phyloP scores from a whole-genome alignment of 2,888 invertebrate genomes.

The Metallyticus violacea region DNA sequence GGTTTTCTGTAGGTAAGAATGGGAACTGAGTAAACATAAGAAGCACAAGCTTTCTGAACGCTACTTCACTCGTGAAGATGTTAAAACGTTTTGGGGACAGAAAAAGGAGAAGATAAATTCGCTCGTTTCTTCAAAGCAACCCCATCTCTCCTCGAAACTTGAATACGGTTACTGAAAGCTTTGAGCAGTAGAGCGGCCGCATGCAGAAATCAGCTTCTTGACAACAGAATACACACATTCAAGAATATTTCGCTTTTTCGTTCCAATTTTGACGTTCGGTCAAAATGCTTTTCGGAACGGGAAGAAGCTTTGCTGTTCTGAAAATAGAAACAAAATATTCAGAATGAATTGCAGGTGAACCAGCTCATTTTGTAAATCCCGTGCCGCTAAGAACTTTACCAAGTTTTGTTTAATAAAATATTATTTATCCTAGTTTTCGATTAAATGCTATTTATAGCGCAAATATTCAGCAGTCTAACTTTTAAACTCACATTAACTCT shows the following conservation, averaged over 20 bases:
- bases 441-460: no score
- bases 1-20: neutral
- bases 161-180: no score
- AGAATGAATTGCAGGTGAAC: neutral
- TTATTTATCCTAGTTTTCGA: no score
- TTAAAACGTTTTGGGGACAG: neutral
- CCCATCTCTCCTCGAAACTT: neutral
- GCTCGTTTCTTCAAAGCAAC: neutral
- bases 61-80: neutral
- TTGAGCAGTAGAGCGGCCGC: neutral
- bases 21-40: neutral
- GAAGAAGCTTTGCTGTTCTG: neutral
- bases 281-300: neutral
- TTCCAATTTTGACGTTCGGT: neutral
- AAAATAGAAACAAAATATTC: neutral
- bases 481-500: no score
- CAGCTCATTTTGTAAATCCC: neutral
- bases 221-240: neutral
- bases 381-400: neutral
- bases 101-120: neutral
- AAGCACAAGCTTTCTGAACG: neutral
- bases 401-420: no score
- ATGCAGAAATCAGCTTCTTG: neutral
- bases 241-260: neutral
- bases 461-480: no score